Conservation (phyloP, 2,113 vertebrate genomes). For the Epinephelus lanceolatus region DNA sequence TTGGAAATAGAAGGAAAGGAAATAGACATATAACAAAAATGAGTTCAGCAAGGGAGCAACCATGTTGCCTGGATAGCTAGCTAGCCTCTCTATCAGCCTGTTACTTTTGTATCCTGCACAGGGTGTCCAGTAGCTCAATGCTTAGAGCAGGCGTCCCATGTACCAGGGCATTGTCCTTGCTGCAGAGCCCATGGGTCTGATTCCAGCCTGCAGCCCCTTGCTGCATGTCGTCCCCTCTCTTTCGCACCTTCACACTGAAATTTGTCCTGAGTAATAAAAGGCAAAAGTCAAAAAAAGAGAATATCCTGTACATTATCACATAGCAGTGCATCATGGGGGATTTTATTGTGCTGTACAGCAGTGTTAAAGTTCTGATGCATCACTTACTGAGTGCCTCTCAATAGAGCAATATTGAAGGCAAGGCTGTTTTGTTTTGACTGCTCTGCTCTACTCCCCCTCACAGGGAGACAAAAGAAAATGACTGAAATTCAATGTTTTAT, state of each 20-base stretch:
- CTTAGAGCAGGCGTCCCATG: no score
- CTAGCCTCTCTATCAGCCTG: background rate
- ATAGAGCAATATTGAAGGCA: constrained; percentile 12
- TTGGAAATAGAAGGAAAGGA: background rate
- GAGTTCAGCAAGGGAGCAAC: background rate
- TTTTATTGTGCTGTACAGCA: background rate
- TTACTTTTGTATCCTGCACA: constrained; percentile 30
- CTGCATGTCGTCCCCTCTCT: no score
- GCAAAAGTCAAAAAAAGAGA: background rate
- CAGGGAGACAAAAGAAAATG: background rate
- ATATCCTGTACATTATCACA: constrained; percentile 21
- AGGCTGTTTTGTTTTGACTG: constrained; percentile 15
- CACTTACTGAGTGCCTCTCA: constrained; percentile 14
- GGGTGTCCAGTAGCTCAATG: no score
- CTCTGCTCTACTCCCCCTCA: constrained; percentile 6
- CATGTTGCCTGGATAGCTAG: background rate
- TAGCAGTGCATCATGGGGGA: constrained; percentile 7
- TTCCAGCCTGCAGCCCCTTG: no score
- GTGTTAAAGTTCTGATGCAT: background rate
- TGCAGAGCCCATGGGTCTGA: no score
- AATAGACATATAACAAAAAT: background rate
- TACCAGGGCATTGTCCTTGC: no score
- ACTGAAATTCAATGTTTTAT: background rate
- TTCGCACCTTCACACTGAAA: no score
- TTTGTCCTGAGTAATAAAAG: no score